Evolutionary conservation across 2,797 vertebrate species (phyloP).

Genomic region (Cyclopterus lumpus): DNA sequence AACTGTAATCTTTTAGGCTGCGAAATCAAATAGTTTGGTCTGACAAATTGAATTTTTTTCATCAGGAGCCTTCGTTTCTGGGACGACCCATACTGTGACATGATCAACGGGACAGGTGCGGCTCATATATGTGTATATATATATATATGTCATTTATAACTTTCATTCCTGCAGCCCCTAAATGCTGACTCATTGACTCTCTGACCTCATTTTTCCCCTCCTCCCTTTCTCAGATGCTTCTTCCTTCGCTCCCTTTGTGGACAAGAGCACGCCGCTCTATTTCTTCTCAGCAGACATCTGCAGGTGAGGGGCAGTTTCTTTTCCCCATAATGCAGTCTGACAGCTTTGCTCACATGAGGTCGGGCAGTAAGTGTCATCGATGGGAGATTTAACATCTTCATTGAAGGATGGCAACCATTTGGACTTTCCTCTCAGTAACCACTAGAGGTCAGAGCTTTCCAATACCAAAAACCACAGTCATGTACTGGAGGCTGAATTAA

Average conservation of each 20-base stretch:
- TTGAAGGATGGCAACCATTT: slow-evolving; percentile 1
- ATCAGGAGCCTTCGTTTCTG: slow-evolving; percentile 83
- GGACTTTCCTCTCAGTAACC: slow-evolving; percentile 36
- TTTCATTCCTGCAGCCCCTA: not conserved
- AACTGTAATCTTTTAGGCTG: not conserved
- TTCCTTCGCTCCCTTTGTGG: slow-evolving; percentile 90
- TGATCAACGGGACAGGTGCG: slow-evolving; percentile 96
- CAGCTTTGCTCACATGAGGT: not conserved
- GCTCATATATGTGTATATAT: not conserved
- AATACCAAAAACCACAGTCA: slow-evolving; percentile 3
- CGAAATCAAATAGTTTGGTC: not conserved
- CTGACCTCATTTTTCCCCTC: slow-evolving; percentile 2
- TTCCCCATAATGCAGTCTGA: not conserved
- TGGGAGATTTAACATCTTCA: not conserved
- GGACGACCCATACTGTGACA: slow-evolving; percentile 86
- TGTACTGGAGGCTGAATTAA: not conserved
- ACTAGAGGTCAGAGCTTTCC: slow-evolving; percentile 71
- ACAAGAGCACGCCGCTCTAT: slow-evolving; percentile 80
- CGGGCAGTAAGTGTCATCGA: not conserved
- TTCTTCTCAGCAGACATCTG: slow-evolving; percentile 97
- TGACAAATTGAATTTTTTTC: slow-evolving; percentile 22
- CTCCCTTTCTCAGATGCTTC: slow-evolving; percentile 86
- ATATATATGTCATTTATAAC: not conserved
- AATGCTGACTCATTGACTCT: not conserved
- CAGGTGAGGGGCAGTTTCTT: slow-evolving; percentile 83